A percentile compares a stretch with the other conserved stretches of the same genome.
Evolutionary conservation across 2,797 vertebrate species (phyloP).

Genomic region (Bryconaethiops microstoma): DNA sequence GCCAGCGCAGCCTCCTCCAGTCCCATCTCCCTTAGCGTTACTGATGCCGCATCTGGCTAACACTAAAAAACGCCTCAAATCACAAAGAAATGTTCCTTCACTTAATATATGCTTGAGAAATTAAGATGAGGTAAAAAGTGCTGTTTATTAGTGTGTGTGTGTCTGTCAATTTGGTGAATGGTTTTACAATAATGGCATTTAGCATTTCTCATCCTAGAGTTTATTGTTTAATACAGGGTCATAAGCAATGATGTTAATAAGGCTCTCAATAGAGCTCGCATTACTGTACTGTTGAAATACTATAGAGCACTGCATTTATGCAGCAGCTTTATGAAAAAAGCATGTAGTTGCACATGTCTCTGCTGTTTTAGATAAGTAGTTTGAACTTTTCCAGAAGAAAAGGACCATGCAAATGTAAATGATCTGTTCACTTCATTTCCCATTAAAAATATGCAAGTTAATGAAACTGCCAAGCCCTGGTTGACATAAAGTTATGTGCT

Average conservation of each 20-base stretch:
- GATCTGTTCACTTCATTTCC: background rate
- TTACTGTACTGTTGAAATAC: background rate
- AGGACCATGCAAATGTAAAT: background rate
- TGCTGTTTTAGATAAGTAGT: background rate
- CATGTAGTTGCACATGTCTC: background rate
- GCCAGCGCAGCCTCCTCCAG: constrained; percentile 38
- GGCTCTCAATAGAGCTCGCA: background rate
- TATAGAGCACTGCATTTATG: background rate
- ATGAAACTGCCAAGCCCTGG: background rate
- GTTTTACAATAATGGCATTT: background rate
- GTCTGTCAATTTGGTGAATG: background rate
- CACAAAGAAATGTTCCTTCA: background rate
- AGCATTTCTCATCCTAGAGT: background rate
- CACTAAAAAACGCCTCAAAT: constrained; percentile 16
- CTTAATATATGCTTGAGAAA: constrained; percentile 3
- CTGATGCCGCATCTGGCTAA: constrained; percentile 11
- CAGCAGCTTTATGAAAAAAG: background rate
- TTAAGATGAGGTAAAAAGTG: constrained; percentile 15
- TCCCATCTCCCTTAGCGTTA: background rate
- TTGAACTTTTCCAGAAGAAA: background rate
- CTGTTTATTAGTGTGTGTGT: background rate
- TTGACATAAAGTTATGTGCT: background rate
- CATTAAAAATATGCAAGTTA: background rate
- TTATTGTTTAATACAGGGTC: background rate
- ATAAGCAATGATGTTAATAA: background rate